A percentile compares a stretch with the other conserved stretches of the same genome.
Conservation (phyloP, 2,113 vertebrate species). For the Mixornis gularis region DNA sequence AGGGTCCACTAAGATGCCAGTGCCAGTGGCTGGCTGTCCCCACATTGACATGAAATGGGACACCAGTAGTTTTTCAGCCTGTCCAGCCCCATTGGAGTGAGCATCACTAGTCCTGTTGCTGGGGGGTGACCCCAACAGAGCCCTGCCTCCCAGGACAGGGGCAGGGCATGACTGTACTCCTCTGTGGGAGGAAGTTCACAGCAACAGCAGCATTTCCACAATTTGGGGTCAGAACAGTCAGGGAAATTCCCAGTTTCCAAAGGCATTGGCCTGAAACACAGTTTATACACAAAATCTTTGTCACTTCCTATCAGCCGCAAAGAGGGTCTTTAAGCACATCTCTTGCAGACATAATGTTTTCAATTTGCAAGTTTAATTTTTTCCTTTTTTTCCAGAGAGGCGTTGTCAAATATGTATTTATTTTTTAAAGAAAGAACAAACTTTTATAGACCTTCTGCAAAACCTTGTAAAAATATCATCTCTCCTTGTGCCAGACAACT, state of each 20-base stretch:
- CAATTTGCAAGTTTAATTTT: constrained; percentile 50
- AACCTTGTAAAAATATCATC: constrained; percentile 65
- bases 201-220: neutral
- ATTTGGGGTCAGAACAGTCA: neutral
- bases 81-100: neutral
- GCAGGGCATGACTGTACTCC: neutral
- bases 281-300: neutral
- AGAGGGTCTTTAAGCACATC: neutral
- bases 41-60: rapidly evolving
- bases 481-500: constrained; percentile 67
- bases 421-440: constrained; percentile 57
- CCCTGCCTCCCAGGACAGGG: too few species aligned
- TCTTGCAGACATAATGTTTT: constrained; percentile 14
- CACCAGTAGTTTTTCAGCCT: neutral
- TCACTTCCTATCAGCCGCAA: neutral
- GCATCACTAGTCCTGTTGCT: neutral
- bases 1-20: neutral
- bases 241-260: neutral
- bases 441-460: constrained; percentile 70
- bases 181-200: rapidly evolving
- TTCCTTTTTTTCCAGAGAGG: neutral
- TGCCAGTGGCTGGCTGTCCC: neutral
- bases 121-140: neutral
- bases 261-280: neutral
- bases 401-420: constrained; percentile 11